Evolutionary conservation across 2,797 vertebrate genomes (phyloP).

Genomic region (Danio albolineatus): DNA sequence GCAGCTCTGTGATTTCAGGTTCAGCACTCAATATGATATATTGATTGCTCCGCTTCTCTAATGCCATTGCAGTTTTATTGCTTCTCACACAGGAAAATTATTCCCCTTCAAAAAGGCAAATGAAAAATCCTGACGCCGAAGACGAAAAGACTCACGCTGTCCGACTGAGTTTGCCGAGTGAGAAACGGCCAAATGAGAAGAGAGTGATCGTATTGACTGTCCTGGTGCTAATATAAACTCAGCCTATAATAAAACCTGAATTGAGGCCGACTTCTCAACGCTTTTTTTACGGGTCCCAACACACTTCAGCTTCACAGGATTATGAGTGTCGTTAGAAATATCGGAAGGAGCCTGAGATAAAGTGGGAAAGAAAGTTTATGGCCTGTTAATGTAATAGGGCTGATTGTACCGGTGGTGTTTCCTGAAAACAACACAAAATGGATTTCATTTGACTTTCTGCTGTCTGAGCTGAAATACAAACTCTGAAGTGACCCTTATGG

Average conservation of each 20-base stretch:
- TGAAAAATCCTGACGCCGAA: slow-evolving; percentile 69
- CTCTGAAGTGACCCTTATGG: too few relatives aligned
- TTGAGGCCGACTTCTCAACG: slow-evolving; percentile 3
- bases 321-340: slow-evolving; percentile 5
- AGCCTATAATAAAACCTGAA: slow-evolving; percentile 48
- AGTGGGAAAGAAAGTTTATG: background rate
- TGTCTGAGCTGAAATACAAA: too few relatives aligned
- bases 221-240: slow-evolving; percentile 42
- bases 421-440: slow-evolving; percentile 2
- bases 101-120: slow-evolving; percentile 59
- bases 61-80: slow-evolving; percentile 77
- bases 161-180: slow-evolving; percentile 48
- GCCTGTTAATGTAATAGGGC: background rate
- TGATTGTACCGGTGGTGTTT: background rate
- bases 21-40: slow-evolving; percentile 68
- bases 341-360: background rate
- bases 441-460: background rate
- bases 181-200: slow-evolving; percentile 48
- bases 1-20: slow-evolving; percentile 50
- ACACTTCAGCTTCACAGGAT: slow-evolving; percentile 1
- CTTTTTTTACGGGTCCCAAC: background rate
- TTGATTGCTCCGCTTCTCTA: slow-evolving; percentile 70
- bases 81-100: slow-evolving; percentile 67
- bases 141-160: slow-evolving; percentile 60
- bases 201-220: slow-evolving; percentile 43